Evolutionary conservation across 2,888 invertebrate genomes (phyloP).

Genomic region (Rosalia funebris): DNA sequence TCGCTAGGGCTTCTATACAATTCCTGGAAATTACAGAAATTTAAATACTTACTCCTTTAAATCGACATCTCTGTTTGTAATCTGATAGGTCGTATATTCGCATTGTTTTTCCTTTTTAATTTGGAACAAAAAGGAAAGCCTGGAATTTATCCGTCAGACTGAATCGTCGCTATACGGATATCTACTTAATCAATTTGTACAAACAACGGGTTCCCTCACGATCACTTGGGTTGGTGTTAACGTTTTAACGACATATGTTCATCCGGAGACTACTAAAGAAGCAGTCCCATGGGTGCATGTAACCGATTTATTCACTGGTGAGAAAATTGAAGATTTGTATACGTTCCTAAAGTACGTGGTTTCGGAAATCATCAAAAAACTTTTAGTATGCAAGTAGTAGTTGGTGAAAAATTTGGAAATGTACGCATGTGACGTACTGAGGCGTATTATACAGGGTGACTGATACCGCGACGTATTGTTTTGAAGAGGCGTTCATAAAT

Average conservation of each 20-base stretch:
- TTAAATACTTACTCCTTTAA: background rate
- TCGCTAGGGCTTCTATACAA: slow-evolving; percentile 1
- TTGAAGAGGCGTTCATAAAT: no score
- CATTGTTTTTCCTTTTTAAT: background rate
- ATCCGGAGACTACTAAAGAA: slow-evolving; percentile 9
- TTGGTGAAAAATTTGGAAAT: no score
- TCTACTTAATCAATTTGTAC: slow-evolving; percentile 3
- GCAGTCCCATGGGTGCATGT: slow-evolving; percentile 1
- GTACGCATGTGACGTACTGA: no score
- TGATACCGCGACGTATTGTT: no score
- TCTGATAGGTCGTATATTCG: background rate
- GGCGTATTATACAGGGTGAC: no score
- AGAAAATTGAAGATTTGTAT: background rate
- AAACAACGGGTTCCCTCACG: slow-evolving; percentile 3
- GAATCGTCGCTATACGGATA: background rate
- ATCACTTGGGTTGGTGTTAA: slow-evolving; percentile 10
- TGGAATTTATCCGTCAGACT: background rate
- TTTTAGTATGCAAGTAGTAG: no score
- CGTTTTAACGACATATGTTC: slow-evolving; percentile 19
- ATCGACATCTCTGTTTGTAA: slow-evolving; percentile 3
- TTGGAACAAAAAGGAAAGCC: background rate
- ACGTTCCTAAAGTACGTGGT: no score
- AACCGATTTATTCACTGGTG: slow-evolving; percentile 6
- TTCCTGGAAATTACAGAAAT: slow-evolving; percentile 14
- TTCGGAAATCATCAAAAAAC: no score